phyloP scores from a whole-genome alignment of 2,797 vertebrate species.

The Lepus townsendii region DNA sequence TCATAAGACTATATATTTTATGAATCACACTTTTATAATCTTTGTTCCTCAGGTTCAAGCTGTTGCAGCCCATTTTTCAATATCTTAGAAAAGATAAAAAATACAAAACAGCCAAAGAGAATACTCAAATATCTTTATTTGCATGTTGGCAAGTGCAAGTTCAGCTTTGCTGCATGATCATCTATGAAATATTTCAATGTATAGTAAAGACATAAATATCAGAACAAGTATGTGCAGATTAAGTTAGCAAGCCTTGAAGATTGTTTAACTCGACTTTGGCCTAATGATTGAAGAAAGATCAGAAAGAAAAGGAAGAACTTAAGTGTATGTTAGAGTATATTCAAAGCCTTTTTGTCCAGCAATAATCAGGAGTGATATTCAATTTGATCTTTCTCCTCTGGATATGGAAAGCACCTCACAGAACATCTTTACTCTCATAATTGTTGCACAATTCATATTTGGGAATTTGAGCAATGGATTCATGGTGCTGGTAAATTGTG shows the following conservation, averaged over 20 bases:
- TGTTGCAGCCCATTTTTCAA: background rate
- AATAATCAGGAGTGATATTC: too few species aligned
- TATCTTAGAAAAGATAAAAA: background rate
- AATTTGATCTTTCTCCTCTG: background rate
- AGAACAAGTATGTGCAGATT: background rate
- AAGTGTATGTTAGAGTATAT: background rate
- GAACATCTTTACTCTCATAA: slow-evolving; percentile 24
- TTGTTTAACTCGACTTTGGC: background rate
- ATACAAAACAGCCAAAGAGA: slow-evolving; percentile 8
- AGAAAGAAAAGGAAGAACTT: background rate
- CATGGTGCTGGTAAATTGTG: slow-evolving; percentile 66
- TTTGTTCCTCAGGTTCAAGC: background rate
- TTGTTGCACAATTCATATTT: slow-evolving; percentile 56
- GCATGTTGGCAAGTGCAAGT: slow-evolving; percentile 1
- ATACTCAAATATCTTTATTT: slow-evolving; percentile 35
- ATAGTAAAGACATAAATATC: background rate
- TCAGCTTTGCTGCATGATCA: background rate
- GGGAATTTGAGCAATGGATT: slow-evolving; percentile 80
- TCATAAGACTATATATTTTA: background rate
- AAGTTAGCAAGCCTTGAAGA: background rate
- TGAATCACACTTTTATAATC: background rate
- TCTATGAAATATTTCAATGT: background rate
- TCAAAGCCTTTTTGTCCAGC: background rate
- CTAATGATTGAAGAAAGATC: background rate
- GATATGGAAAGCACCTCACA: background rate